Evolutionary conservation across 1,140 invertebrate genomes (phyloP), one percentile per base, ranked within the genome.

Genomic region (Orussus abietinus): DNA sequence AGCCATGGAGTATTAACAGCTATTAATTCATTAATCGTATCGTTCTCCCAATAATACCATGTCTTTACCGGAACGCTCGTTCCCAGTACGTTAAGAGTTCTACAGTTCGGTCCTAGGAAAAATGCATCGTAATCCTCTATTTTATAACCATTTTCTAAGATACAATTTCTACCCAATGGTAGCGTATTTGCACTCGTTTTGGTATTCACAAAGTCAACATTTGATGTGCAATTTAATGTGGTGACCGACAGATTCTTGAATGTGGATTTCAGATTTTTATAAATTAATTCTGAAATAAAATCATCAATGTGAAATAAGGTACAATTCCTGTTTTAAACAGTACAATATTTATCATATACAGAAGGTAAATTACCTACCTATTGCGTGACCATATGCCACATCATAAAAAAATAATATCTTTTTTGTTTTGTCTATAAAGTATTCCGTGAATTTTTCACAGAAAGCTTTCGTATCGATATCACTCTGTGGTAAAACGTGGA

Each of bases 341-440:
- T 38, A 21, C 48, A 30, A 18, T 28, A 47, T 43, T 43, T 19
- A 28, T 12, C 10, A 43, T 42, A 43, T 10, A 45, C 29, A 26
- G 13, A 28, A 19, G 17, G 2, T 17, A 17, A 19, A 29, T 15
- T 7, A 43, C 61, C 63, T 76, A 81, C 85, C 81, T 57, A 79
- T 71, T 22, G 70, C 59, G 70, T 89, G 77, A 44, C 81, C 72
- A 63, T 82, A 90, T 11, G 77, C 72, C 21, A 85, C 79, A 64
- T 90, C 86, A 67, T 87, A 88, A 49, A 90, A 78, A 11, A 92
- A 53, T 39, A 87, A 69, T 22, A 87, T 63, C 39, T 75, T 74
- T 28, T 60, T 55, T 6, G 73, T 47, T 0, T 48, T 36, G 50
- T 76, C 47, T 10, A 64, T 44, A 55, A 73, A 71, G 15, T 42